Percentiles rank a stretch among this genome's conserved stretches.
These are phyloP conservation scores for Limnephilus rhombicus DNA, from an alignment of 2,888 invertebrate species.

Conservation along the genomic window DNA sequence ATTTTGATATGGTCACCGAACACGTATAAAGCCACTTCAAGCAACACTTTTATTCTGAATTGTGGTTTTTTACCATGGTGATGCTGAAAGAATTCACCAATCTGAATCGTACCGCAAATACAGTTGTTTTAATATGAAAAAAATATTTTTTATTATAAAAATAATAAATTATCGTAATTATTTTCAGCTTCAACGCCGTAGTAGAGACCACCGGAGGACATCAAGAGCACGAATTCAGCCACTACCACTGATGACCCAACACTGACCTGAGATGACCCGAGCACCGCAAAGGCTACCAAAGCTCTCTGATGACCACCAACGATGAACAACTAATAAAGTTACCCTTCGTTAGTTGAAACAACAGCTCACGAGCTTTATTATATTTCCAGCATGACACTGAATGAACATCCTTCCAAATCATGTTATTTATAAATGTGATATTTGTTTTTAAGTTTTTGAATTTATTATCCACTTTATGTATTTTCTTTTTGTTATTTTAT, in stretches of 20 bases:
- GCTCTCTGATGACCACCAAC: neutral
- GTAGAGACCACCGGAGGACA: conserved; percentile 70
- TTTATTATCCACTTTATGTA: neutral
- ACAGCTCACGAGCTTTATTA: neutral
- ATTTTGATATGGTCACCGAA: no score
- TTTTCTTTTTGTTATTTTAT: conserved; percentile 6
- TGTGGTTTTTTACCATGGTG: no score
- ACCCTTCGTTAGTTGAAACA: neutral
- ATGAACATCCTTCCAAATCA: neutral
- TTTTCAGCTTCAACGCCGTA: conserved; percentile 71
- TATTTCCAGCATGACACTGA: conserved; percentile 5
- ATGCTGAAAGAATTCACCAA: no score
- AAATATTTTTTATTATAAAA: no score
- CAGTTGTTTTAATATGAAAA: no score
- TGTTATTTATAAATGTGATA: conserved; percentile 25
- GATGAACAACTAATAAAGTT: neutral
- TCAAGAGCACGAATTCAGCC: conserved; percentile 44
- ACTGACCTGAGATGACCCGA: neutral
- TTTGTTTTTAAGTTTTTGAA: conserved; percentile 18
- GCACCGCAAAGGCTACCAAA: conserved; percentile 5
- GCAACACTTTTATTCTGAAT: no score
- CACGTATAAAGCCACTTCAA: no score
- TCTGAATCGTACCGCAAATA: no score
- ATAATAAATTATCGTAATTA: neutral
- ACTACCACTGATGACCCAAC: conserved; percentile 42